Conservation (phyloP, 2,888 invertebrate genomes). For the Noctua fimbriata region DNA sequence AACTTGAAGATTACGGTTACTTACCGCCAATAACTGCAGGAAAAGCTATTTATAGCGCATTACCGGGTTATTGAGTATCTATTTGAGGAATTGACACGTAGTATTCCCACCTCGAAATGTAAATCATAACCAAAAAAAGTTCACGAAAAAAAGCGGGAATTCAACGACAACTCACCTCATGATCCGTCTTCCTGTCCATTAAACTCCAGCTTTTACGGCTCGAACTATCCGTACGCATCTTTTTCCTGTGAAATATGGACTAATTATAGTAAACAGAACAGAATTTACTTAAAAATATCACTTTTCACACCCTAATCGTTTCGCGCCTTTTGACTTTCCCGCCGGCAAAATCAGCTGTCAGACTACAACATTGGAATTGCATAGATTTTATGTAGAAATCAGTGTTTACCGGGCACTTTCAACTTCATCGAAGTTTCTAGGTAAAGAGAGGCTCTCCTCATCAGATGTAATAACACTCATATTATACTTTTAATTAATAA, state of each 20-base stretch:
- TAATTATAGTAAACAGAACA: slow-evolving; percentile 37
- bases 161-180: slow-evolving; percentile 79
- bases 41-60: slow-evolving; percentile 2
- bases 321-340: slow-evolving; percentile 88
- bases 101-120: slow-evolving; percentile 16
- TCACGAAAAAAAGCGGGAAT: slow-evolving; percentile 81
- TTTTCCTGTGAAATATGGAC: slow-evolving; percentile 81
- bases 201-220: slow-evolving; percentile 86
- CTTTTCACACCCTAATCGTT: slow-evolving; percentile 66
- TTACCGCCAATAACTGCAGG: not conserved
- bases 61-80: not conserved
- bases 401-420: slow-evolving; percentile 82
- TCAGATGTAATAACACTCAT: slow-evolving; percentile 79
- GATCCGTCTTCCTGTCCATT: slow-evolving; percentile 85
- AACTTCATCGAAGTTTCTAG: slow-evolving; percentile 72
- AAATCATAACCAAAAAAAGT: slow-evolving; percentile 76
- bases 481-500: slow-evolving; percentile 56
- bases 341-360: slow-evolving; percentile 89
- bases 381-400: slow-evolving; percentile 58
- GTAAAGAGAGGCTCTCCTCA: slow-evolving; percentile 72
- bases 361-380: slow-evolving; percentile 65
- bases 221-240: slow-evolving; percentile 77
- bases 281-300: slow-evolving; percentile 34
- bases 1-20: not conserved
- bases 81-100: slow-evolving; percentile 13